Evolutionary conservation across 2,888 invertebrate genomes (phyloP).

Genomic region (Liopterus haemorrhoidalis): DNA sequence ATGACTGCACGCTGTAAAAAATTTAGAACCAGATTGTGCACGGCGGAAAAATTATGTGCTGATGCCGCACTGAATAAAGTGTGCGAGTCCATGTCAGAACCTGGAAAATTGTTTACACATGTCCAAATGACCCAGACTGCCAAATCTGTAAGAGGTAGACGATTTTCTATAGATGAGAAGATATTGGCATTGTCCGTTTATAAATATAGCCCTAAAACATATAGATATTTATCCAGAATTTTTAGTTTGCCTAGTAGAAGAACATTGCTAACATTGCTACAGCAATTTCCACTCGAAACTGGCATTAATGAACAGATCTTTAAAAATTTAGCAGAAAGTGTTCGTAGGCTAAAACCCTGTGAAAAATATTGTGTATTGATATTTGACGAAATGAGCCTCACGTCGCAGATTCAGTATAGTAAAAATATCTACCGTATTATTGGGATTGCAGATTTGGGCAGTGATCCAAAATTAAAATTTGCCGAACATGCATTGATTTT

Average conservation of each 20-base stretch:
- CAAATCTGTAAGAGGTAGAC: neutral
- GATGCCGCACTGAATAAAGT: no score
- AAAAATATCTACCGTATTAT: neutral
- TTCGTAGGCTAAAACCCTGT: neutral
- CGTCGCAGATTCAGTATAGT: neutral
- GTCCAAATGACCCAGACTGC: slow-evolving; percentile 2
- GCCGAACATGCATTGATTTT: slow-evolving; percentile 15
- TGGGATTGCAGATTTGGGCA: slow-evolving; percentile 7
- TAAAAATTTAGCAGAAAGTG: slow-evolving; percentile 5
- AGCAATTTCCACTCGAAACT: neutral
- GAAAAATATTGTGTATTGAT: neutral
- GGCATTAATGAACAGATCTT: slow-evolving; percentile 5
- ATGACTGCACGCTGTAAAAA: neutral
- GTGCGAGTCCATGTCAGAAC: neutral
- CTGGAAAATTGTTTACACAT: neutral
- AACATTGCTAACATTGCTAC: slow-evolving; percentile 1
- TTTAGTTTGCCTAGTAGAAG: slow-evolving; percentile 5
- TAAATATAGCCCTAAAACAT: slow-evolving; percentile 8
- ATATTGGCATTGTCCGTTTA: slow-evolving; percentile 1
- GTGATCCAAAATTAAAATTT: neutral
- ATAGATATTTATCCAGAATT: neutral
- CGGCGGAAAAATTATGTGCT: no score
- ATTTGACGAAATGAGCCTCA: slow-evolving; percentile 4
- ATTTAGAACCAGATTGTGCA: neutral
- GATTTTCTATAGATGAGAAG: slow-evolving; percentile 4